These are phyloP conservation scores for Chionoecetes opilio DNA, from an alignment of 1,140 invertebrate species.

Conservation along the genomic window DNA sequence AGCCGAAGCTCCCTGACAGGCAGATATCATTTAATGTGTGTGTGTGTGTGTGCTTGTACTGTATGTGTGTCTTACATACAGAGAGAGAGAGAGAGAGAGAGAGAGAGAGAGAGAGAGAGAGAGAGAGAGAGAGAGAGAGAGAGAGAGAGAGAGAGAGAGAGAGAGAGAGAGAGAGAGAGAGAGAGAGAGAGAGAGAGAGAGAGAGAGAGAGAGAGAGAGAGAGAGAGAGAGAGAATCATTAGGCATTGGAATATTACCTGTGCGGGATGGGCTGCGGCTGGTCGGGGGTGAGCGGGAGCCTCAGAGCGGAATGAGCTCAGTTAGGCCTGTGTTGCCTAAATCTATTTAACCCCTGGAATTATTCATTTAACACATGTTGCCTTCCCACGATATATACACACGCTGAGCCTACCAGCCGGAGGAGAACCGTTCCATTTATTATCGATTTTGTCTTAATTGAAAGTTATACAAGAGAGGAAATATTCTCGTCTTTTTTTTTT, in stretches of 20 bases:
- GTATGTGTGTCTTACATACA: too few species aligned
- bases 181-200: neutral
- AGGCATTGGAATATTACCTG: slow-evolving; percentile 8
- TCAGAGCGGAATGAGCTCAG: slow-evolving; percentile 20
- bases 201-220: slow-evolving; percentile 49
- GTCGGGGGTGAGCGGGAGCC: slow-evolving; percentile 10
- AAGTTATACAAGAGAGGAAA: neutral
- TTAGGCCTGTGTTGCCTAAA: slow-evolving; percentile 51
- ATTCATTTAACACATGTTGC: slow-evolving; percentile 2
- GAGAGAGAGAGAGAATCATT: slow-evolving; percentile 17
- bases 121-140: slow-evolving; percentile 49
- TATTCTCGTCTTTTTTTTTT: neutral
- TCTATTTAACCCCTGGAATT: slow-evolving; percentile 57
- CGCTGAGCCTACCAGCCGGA: neutral
- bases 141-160: slow-evolving; percentile 5
- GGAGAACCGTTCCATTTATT: slow-evolving; percentile 4
- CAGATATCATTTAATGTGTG: too few species aligned
- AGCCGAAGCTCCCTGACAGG: too few species aligned
- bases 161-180: slow-evolving; percentile 13
- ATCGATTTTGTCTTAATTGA: slow-evolving; percentile 30
- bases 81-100: slow-evolving; percentile 13
- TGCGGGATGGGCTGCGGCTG: neutral
- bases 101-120: neutral
- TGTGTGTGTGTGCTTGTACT: too few species aligned
- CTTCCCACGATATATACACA: slow-evolving; percentile 36